Evolutionary conservation across 2,113 vertebrate genomes (phyloP).

Genomic region (Spea bombifrons): DNA sequence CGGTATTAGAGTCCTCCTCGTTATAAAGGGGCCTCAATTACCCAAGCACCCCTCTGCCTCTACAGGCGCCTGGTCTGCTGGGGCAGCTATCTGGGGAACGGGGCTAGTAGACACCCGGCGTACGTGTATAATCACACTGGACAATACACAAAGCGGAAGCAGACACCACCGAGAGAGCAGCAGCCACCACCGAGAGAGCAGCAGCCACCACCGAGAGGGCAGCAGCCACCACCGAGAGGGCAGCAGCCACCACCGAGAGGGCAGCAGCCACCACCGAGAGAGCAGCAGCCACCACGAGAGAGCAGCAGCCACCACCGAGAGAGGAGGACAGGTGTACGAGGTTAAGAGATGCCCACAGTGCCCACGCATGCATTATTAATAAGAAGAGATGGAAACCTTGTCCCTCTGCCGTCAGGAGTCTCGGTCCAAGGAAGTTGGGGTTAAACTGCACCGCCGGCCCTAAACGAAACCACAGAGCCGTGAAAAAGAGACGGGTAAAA

Average conservation of each 20-base stretch:
- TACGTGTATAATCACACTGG: no score
- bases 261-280: no score
- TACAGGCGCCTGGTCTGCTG: no score
- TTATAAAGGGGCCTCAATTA: no score
- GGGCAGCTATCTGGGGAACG: neutral
- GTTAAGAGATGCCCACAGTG: neutral
- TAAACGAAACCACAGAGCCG: conserved; percentile 52
- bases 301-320: neutral
- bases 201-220: neutral
- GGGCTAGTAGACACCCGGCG: neutral
- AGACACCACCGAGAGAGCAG: no score
- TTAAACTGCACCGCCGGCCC: conserved; percentile 68
- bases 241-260: neutral
- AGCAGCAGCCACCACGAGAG: neutral
- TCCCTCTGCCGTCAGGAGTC: conserved; percentile 68
- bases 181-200: neutral
- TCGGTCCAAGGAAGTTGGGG: conserved; percentile 62
- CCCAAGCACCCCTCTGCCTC: no score
- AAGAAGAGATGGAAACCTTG: conserved; percentile 60
- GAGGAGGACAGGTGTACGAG: neutral
- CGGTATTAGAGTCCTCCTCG: no score
- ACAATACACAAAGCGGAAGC: no score
- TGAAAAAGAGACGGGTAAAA: neutral
- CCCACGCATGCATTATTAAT: neutral
- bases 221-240: neutral